Conservation (phyloP, 1,140 invertebrate genomes). For the Aphelenchoides besseyi region DNA sequence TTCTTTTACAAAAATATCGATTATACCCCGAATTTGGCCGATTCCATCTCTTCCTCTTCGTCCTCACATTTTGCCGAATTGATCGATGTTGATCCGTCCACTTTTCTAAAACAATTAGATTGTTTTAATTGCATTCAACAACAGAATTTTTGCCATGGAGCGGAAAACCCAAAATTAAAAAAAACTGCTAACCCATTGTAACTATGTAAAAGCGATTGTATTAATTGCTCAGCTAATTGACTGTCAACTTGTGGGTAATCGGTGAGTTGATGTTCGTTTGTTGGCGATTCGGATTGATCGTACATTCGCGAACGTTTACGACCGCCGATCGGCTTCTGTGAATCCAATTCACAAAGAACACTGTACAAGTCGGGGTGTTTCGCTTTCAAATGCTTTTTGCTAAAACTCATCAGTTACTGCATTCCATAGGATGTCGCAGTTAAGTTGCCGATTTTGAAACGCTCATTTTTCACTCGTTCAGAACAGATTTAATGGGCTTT, state of each 20-base stretch:
- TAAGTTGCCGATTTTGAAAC: background rate
- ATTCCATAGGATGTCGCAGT: no score
- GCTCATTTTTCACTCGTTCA: no score
- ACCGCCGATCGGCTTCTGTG: background rate
- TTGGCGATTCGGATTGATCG: background rate
- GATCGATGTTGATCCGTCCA: no score
- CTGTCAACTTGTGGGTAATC: background rate
- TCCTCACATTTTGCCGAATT: no score
- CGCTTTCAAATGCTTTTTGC: conserved; percentile 17
- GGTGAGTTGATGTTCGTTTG: background rate
- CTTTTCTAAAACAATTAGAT: no score
- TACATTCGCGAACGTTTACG: background rate
- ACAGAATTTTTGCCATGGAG: background rate
- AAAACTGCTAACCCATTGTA: no score
- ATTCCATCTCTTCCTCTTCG: background rate
- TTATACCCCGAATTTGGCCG: background rate
- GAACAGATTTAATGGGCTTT: no score
- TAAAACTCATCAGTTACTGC: no score
- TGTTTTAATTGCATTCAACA: no score
- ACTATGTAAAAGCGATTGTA: background rate
- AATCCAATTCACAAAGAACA: background rate
- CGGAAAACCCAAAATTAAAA: no score
- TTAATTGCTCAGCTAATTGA: background rate
- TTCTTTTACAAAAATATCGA: background rate
- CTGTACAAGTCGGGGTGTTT: conserved; percentile 14